Conservation (phyloP, 2,888 invertebrate species). For the Pseudanteris insignis region DNA sequence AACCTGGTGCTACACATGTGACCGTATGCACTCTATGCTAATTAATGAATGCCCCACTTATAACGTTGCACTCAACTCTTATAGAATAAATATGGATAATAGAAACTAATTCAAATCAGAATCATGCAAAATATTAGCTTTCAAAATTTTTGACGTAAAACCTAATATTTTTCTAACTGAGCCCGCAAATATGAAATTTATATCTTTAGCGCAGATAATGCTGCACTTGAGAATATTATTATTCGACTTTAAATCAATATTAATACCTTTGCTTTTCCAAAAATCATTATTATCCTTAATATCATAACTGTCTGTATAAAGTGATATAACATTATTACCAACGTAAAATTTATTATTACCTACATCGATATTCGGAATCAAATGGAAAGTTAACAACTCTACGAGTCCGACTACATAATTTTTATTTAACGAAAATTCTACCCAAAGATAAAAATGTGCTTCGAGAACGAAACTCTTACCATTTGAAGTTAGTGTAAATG, state of each 20-base stretch:
- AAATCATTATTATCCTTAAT: background rate
- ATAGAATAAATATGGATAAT: constrained; percentile 19
- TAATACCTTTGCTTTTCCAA: background rate
- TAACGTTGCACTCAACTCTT: constrained; percentile 20
- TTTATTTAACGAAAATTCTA: constrained; percentile 39
- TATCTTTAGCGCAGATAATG: background rate
- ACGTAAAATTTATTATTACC: constrained; percentile 53
- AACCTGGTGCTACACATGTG: too few relatives aligned
- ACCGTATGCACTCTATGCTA: constrained; percentile 5
- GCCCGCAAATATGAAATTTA: background rate
- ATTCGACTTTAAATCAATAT: background rate
- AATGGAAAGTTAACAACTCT: constrained; percentile 17
- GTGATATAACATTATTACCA: constrained; percentile 39
- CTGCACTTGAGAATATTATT: background rate
- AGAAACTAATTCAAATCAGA: constrained; percentile 1
- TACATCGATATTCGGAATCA: constrained; percentile 56
- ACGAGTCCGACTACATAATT: constrained; percentile 44
- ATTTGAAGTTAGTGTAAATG: constrained; percentile 6
- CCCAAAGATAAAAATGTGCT: constrained; percentile 10
- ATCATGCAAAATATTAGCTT: background rate
- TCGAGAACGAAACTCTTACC: constrained; percentile 1
- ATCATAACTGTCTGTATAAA: constrained; percentile 47
- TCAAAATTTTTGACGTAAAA: background rate
- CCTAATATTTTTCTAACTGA: background rate
- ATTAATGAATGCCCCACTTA: constrained; percentile 11